Conservation (phyloP, 2,797 vertebrate genomes). For the Siniperca scherzeri region DNA sequence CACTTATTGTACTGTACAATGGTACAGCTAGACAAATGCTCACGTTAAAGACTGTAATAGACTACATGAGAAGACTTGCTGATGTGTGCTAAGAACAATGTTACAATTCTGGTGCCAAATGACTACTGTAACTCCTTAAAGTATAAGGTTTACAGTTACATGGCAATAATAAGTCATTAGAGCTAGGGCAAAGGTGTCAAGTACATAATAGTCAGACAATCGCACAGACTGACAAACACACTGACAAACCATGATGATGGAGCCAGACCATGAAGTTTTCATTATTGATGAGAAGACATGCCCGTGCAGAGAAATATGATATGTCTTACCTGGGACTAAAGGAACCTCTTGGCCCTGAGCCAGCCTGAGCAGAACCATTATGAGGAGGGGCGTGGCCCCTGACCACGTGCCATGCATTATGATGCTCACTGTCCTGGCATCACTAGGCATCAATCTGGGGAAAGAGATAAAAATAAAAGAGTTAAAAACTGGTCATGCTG, state of each 20-base stretch:
- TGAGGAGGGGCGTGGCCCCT: constrained; percentile 87
- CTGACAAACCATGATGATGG: constrained; percentile 47
- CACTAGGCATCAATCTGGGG: constrained; percentile 79
- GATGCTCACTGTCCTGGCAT: constrained; percentile 90
- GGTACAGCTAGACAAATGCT: constrained; percentile 34
- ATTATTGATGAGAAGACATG: constrained; percentile 47
- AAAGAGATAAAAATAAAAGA: constrained; percentile 23
- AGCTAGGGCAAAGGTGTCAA: constrained; percentile 54
- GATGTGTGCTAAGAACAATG: not conserved
- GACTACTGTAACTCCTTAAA: not conserved
- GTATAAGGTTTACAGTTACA: constrained; percentile 7
- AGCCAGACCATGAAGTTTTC: constrained; percentile 33
- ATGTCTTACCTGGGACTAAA: constrained; percentile 91
- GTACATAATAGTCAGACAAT: constrained; percentile 69
- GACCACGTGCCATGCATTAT: constrained; percentile 90
- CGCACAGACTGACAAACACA: constrained; percentile 51
- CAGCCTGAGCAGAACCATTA: constrained; percentile 86
- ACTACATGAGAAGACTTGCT: too few species aligned
- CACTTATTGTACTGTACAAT: constrained; percentile 37
- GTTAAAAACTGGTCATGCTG: not conserved
- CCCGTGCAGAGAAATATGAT: constrained; percentile 22
- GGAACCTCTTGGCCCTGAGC: constrained; percentile 85
- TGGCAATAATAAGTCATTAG: not conserved
- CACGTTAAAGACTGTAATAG: too few species aligned
- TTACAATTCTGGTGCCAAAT: constrained; percentile 10